phyloP scores from a whole-genome alignment of 2,797 vertebrate genomes.

The Enteromius unitaeniatus region DNA sequence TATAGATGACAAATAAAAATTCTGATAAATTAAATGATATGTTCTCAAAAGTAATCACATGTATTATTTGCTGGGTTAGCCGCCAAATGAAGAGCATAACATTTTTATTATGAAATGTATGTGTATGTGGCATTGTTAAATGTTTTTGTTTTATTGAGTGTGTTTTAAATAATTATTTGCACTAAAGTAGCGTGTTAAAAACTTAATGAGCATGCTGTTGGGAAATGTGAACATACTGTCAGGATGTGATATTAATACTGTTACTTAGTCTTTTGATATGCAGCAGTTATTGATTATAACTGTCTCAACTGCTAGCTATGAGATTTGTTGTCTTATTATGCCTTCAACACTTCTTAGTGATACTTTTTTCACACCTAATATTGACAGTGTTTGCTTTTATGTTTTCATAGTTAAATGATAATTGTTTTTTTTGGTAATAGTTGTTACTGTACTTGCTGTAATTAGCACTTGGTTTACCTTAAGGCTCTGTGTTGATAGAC shows the following conservation, averaged over 20 bases:
- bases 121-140: neutral
- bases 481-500: conserved; percentile 75
- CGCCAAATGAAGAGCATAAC: neutral
- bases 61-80: neutral
- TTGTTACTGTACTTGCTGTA: neutral
- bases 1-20: conserved; percentile 1
- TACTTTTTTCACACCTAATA: neutral
- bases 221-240: neutral
- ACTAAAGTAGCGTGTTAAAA: neutral
- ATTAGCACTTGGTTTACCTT: conserved; percentile 8
- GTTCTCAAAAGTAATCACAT: neutral
- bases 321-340: neutral
- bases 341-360: neutral
- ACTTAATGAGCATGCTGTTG: neutral
- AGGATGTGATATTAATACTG: neutral
- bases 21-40: neutral
- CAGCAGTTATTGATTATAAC: neutral
- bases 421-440: neutral
- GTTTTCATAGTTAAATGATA: neutral
- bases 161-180: neutral
- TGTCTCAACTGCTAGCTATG: neutral
- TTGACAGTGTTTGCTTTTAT: neutral
- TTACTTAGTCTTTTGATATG: neutral
- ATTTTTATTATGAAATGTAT: neutral
- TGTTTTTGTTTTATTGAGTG: neutral